A percentile compares a stretch with the other conserved stretches of the same genome.
Evolutionary conservation across 2,888 invertebrate species (phyloP).

Genomic region (Erannis defoliaria): DNA sequence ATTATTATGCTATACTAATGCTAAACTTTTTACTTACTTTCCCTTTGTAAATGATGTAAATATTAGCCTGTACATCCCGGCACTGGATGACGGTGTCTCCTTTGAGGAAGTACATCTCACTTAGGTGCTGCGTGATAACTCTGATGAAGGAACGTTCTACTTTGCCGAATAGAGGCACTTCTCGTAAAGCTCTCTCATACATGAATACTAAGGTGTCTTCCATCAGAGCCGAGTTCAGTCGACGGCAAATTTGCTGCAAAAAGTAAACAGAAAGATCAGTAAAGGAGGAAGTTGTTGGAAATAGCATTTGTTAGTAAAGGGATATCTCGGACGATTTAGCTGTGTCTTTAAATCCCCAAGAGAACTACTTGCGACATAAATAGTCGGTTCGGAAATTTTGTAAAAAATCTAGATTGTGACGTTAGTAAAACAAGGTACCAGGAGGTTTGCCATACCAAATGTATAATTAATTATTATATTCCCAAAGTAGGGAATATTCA

Average conservation of each 20-base stretch:
- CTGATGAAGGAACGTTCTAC: conserved; percentile 84
- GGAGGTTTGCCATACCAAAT: no score
- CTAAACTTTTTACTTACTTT: conserved; percentile 74
- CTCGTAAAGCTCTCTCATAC: conserved; percentile 81
- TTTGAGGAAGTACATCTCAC: conserved; percentile 82
- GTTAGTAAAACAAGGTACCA: no score
- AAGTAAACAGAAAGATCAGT: background rate
- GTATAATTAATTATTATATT: no score
- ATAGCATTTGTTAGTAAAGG: no score
- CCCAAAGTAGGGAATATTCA: no score
- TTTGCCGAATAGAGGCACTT: conserved; percentile 84
- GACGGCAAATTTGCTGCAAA: conserved; percentile 74
- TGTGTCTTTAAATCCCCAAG: no score
- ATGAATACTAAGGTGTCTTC: conserved; percentile 84
- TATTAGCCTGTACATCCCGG: conserved; percentile 77
- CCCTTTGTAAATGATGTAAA: conserved; percentile 83
- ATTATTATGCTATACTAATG: background rate
- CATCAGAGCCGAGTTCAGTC: conserved; percentile 82
- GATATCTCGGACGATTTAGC: no score
- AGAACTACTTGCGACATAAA: no score
- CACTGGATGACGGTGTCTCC: conserved; percentile 81
- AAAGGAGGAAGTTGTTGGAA: background rate
- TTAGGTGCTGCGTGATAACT: conserved; percentile 81
- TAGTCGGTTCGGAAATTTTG: no score
- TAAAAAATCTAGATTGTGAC: no score